Evolutionary conservation across 1,140 invertebrate genomes (phyloP), one percentile per base, ranked within the genome.

Genomic region (Drosophila santomea): DNA sequence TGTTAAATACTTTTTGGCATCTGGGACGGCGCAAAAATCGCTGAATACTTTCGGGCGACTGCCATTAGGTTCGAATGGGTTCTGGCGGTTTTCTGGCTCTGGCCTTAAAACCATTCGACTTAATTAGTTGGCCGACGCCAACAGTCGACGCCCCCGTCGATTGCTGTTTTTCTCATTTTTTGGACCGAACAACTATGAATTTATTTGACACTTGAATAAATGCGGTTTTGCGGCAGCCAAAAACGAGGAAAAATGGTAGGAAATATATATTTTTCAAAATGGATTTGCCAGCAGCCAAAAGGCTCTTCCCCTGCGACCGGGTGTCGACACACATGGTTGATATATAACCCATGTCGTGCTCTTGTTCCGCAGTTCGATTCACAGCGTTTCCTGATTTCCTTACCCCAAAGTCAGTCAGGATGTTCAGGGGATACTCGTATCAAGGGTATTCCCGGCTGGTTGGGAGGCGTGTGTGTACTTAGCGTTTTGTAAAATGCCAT

Each of bases 131-230:
- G 79, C 86, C 63, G 47, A 71, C 58, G 64, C 74, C 54, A 56
- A 60, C 41, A 43, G 51, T 50, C 67, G 45, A 62, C 78, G 67
- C 66, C 66, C 51, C 61, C 68, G 57, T 60, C 58, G 32, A 32
- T 47, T 39, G 63, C 56, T 51, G 43, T 50, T 35, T 14, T 12
- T 44, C 32, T 14, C 32, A 32, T 41, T 63, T 39, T 48, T 45
- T 15, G 50, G 12, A 48, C 25, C 58, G 50, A 83, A 80, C 80
- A 82, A 82, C 73, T 88, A 90, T 91, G 88, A 91, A 90, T 90
- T 90, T 90, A 90, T 90, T 91, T 90, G 88, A 90, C 86, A 90
- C 88, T 90, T 86, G 86, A 90, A 90, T 90, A 90, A 91, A 80
- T 90, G 88, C 82, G 88, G 88, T 90, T 88, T 88, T 80, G 74